These are phyloP conservation scores for Trimorus sp. DNA, from an alignment of 2,888 invertebrate genomes.

Conservation along the genomic window DNA sequence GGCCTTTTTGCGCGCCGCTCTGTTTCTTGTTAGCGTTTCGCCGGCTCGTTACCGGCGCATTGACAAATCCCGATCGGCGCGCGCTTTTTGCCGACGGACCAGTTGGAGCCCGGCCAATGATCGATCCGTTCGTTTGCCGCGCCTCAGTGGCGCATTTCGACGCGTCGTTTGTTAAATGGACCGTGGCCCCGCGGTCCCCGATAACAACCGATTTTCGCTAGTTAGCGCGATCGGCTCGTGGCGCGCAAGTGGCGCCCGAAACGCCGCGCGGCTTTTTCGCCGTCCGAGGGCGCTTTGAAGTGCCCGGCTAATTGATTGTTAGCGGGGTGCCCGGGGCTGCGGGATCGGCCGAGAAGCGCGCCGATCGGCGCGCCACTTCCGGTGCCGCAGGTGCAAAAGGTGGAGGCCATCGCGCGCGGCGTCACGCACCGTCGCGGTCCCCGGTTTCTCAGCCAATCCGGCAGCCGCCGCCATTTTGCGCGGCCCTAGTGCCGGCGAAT, in stretches of 20 bases:
- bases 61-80: conserved; percentile 6
- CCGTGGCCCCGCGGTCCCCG: conserved; percentile 34
- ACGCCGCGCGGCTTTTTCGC: conserved; percentile 5
- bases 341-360: conserved; percentile 62
- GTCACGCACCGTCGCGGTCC: conserved; percentile 64
- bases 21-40: conserved; percentile 69
- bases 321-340: conserved; percentile 48
- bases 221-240: conserved; percentile 35
- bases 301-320: conserved; percentile 68
- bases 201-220: conserved; percentile 59
- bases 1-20: not conserved
- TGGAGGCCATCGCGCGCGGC: conserved; percentile 63
- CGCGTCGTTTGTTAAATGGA: conserved; percentile 62
- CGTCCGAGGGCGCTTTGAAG: conserved; percentile 39
- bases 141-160: conserved; percentile 48
- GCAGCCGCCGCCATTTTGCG: conserved; percentile 71
- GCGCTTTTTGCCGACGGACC: conserved; percentile 22
- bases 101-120: conserved; percentile 54
- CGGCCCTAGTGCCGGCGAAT: conserved; percentile 46
- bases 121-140: conserved; percentile 54
- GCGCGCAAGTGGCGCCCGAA: conserved; percentile 42
- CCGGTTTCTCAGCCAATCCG: conserved; percentile 67
- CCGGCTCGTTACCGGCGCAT: conserved; percentile 42
- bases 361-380: conserved; percentile 66
- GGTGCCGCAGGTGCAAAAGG: conserved; percentile 70